Evolutionary conservation across 2,888 invertebrate genomes (phyloP).

Genomic region (Limnephilus rhombicus): DNA sequence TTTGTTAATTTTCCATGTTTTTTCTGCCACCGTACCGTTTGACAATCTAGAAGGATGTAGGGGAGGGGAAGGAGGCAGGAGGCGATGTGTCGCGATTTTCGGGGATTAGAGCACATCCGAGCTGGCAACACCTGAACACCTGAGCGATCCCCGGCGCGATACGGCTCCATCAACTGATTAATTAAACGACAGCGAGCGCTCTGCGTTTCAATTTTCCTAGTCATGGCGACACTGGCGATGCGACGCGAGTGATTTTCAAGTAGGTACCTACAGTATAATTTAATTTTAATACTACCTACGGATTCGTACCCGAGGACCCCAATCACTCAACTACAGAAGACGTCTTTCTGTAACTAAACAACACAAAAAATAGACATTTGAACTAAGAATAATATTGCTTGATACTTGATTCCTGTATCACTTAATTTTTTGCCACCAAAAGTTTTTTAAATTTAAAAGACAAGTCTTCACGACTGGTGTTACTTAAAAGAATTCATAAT

Average conservation of each 20-base stretch:
- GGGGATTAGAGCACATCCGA: constrained; percentile 57
- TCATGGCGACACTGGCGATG: not conserved
- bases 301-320: too few relatives aligned
- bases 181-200: constrained; percentile 53
- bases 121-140: constrained; percentile 59
- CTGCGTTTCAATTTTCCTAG: constrained; percentile 57
- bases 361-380: too few relatives aligned
- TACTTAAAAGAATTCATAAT: too few relatives aligned
- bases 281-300: not conserved
- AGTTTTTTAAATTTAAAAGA: too few relatives aligned
- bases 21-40: not conserved
- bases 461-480: too few relatives aligned
- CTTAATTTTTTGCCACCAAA: too few relatives aligned
- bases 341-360: too few relatives aligned
- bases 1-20: not conserved
- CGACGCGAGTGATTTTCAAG: not conserved
- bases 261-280: not conserved
- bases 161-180: constrained; percentile 59
- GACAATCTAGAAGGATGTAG: not conserved
- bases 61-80: not conserved
- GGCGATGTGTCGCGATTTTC: constrained; percentile 60
- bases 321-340: too few relatives aligned
- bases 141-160: constrained; percentile 49
- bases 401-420: too few relatives aligned
- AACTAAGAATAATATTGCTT: too few relatives aligned